A percentile compares a stretch with the other conserved stretches of the same genome.
Conservation (phyloP, 2,888 invertebrate species). For the Dione juno region DNA sequence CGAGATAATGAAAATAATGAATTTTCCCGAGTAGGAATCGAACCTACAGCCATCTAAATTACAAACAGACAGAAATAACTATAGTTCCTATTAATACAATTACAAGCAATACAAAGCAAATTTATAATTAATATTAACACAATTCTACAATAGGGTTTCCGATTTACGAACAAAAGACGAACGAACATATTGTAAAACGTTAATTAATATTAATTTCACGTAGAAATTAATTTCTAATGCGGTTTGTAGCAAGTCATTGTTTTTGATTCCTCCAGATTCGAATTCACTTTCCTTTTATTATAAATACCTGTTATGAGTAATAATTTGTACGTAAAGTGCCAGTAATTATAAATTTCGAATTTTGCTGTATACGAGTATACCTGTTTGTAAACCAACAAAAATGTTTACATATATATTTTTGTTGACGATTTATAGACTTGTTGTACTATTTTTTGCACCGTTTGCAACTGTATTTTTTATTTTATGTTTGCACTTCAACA, state of each 20-base stretch:
- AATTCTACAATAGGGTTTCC: conserved; percentile 29
- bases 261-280: conserved; percentile 27
- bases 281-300: conserved; percentile 15
- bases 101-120: background rate
- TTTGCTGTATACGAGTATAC: too few relatives aligned
- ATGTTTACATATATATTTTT: too few relatives aligned
- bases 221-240: conserved; percentile 37
- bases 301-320: background rate
- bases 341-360: background rate
- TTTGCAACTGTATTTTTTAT: too few relatives aligned
- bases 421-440: too few relatives aligned
- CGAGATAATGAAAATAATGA: background rate
- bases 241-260: conserved; percentile 33
- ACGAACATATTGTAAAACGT: conserved; percentile 32
- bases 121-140: background rate
- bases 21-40: background rate
- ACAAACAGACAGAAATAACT: background rate
- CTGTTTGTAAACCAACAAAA: too few relatives aligned
- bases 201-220: conserved; percentile 40
- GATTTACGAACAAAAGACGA: conserved; percentile 34
- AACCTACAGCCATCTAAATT: background rate
- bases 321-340: background rate
- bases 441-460: too few relatives aligned
- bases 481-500: too few relatives aligned
- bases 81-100: background rate